A percentile compares a stretch with the other conserved stretches of the same genome.
These are phyloP conservation scores for Pavo muticus DNA, from an alignment of 2,113 vertebrate genomes.

Conservation along the genomic window DNA sequence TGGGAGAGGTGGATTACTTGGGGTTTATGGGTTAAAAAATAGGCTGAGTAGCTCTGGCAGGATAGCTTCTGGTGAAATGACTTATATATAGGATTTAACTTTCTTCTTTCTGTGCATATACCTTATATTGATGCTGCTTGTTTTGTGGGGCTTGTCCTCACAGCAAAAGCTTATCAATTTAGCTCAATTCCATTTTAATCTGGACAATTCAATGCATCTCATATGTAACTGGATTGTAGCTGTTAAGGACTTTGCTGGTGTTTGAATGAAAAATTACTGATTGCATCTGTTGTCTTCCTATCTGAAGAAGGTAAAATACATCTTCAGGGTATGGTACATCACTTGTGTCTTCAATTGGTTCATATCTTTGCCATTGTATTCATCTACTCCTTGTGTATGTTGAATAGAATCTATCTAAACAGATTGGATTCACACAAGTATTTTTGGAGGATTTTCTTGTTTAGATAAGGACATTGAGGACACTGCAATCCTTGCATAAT, in stretches of 20 bases:
- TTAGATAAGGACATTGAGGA: not conserved
- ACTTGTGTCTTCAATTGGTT: not conserved
- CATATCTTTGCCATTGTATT: not conserved
- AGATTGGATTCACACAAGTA: not conserved
- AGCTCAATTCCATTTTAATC: not conserved
- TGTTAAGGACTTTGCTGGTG: not conserved
- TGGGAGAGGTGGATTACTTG: not conserved
- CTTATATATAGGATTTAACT: not conserved
- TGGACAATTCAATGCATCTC: not conserved
- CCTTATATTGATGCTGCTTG: too few species aligned
- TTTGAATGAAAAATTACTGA: not conserved
- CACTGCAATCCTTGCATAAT: not conserved
- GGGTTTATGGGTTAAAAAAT: not conserved
- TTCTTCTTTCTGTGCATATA: not conserved
- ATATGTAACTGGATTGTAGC: not conserved
- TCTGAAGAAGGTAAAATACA: too few species aligned
- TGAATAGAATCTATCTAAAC: not conserved
- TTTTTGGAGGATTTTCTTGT: not conserved
- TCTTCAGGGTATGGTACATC: not conserved
- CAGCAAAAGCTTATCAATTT: rapidly evolving
- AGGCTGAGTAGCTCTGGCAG: not conserved
- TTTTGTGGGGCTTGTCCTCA: not conserved
- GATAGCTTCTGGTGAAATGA: not conserved
- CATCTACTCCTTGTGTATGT: not conserved
- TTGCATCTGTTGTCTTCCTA: not conserved